A percentile compares a stretch with the other conserved stretches of the same genome.
Evolutionary conservation across 2,113 vertebrate genomes (phyloP).

Genomic region (Psophia crepitans): DNA sequence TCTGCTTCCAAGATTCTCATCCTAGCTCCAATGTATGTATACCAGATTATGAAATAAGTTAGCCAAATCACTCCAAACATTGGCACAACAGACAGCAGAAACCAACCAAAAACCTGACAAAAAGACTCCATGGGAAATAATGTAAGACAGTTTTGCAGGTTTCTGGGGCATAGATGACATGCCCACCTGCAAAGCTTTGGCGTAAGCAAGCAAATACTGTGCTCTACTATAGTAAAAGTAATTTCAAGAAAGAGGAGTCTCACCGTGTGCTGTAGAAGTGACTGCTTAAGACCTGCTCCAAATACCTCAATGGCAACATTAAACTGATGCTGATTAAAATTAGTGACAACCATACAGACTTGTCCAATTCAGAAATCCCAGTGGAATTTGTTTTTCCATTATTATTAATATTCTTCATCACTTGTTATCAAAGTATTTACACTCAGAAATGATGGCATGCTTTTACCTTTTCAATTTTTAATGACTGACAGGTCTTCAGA

Average conservation of each 20-base stretch:
- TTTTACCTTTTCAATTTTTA: conserved; percentile 76
- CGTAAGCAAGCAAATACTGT: background rate
- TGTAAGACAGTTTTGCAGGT: background rate
- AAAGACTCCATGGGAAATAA: background rate
- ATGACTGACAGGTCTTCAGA: conserved; percentile 47
- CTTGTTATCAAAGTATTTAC: background rate
- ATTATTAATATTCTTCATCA: background rate
- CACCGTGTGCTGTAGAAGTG: background rate
- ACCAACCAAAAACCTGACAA: background rate
- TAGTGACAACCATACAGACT: background rate
- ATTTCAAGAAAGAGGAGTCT: background rate
- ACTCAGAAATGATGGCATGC: background rate
- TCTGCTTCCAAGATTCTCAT: background rate
- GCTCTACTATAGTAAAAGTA: background rate
- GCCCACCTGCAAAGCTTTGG: background rate
- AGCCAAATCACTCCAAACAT: background rate
- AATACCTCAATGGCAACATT: background rate
- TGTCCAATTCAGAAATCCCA: background rate
- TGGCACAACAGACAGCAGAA: background rate
- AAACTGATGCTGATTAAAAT: background rate
- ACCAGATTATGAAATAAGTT: background rate
- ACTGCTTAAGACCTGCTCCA: background rate
- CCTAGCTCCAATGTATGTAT: background rate
- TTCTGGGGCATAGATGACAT: background rate
- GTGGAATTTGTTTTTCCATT: background rate